Conservation (phyloP, 2,113 vertebrate genomes). For the Hemiprocne comata region DNA sequence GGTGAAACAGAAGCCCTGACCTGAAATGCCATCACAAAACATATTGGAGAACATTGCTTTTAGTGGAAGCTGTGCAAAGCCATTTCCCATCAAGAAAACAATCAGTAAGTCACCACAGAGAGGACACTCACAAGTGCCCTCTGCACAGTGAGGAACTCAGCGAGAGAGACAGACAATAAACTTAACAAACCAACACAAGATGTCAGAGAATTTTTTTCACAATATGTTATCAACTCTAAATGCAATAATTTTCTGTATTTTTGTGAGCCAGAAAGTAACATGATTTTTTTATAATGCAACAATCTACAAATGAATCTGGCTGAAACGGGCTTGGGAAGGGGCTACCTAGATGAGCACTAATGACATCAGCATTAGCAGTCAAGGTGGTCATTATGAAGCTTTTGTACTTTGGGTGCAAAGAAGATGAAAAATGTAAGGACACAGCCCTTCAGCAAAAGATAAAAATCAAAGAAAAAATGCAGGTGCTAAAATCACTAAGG, state of each 20-base stretch:
- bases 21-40: neutral
- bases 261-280: neutral
- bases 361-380: neutral
- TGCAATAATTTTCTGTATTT: neutral
- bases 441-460: neutral
- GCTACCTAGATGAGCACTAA: neutral
- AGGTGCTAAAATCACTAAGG: neutral
- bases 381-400: neutral
- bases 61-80: neutral
- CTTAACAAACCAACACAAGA: neutral
- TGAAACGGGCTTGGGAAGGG: neutral
- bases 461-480: neutral
- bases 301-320: accelerated
- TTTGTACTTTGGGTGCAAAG: neutral
- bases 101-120: neutral
- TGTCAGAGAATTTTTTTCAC: neutral
- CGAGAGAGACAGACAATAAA: neutral
- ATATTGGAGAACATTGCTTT: neutral
- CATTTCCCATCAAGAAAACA: neutral
- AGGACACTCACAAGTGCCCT: neutral
- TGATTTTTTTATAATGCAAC: neutral
- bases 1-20: neutral
- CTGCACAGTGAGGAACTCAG: neutral
- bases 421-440: neutral
- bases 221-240: neutral